These are phyloP conservation scores for Meganola albula DNA, from an alignment of 2,888 invertebrate genomes.

Conservation along the genomic window DNA sequence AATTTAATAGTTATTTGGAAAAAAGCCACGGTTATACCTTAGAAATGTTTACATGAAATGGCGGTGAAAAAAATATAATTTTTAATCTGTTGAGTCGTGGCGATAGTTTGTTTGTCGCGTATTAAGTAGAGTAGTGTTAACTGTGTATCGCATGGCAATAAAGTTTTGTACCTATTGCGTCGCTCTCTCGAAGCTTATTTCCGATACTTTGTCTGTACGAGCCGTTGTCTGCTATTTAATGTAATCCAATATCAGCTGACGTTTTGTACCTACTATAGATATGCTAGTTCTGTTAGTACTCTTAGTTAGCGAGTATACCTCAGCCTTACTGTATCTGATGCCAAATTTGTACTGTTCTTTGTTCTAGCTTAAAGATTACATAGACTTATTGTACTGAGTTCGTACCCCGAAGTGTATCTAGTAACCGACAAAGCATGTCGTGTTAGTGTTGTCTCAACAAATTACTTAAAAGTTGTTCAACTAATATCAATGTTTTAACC, in stretches of 20 bases:
- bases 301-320: conserved; percentile 30
- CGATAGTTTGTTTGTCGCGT: conserved; percentile 20
- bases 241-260: background rate
- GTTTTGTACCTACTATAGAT: conserved; percentile 29
- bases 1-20: too few species aligned
- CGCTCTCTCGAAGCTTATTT: too few species aligned
- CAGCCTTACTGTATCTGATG: conserved; percentile 39
- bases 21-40: too few species aligned
- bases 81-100: conserved; percentile 3
- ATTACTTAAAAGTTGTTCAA: conserved; percentile 32
- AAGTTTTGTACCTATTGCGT: conserved; percentile 28
- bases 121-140: conserved; percentile 34
- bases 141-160: conserved; percentile 57
- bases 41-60: too few species aligned
- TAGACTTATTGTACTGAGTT: too few species aligned
- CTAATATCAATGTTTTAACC: conserved; percentile 50
- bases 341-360: conserved; percentile 52
- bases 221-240: too few species aligned
- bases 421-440: too few species aligned
- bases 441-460: conserved; percentile 13
- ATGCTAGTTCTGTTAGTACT: conserved; percentile 44
- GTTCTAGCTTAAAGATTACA: too few species aligned
- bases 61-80: too few species aligned
- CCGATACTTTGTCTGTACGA: background rate
- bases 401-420: too few species aligned